Conservation (phyloP, 2,797 vertebrate species). For the Salmo trutta region DNA sequence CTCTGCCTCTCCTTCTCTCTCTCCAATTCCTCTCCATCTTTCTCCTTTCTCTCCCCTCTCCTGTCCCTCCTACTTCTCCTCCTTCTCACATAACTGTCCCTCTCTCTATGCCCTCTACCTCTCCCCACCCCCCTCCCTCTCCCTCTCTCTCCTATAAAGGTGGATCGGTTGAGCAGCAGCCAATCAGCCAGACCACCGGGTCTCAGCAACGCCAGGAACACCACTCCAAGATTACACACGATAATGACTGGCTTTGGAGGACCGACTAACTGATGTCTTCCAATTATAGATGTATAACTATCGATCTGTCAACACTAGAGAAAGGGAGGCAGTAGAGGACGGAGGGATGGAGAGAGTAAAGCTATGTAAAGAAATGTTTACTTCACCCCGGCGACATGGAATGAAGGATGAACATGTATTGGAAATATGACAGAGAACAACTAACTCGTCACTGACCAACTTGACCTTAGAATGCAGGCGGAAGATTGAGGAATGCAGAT, state of each 20-base stretch:
- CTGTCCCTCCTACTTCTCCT: neutral
- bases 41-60: neutral
- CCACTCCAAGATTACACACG: conserved; percentile 81
- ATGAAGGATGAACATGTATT: neutral
- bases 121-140: neutral
- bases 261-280: conserved; percentile 74
- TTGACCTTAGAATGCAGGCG: too few relatives aligned
- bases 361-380: conserved; percentile 6
- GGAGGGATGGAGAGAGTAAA: neutral
- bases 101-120: neutral
- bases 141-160: neutral
- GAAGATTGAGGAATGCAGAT: neutral
- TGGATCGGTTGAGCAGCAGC: conserved; percentile 1
- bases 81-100: neutral
- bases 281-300: conserved; percentile 80
- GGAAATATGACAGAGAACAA: neutral
- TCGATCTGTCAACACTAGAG: conserved; percentile 74
- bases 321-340: conserved; percentile 16
- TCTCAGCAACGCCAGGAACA: conserved; percentile 60
- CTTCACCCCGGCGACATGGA: neutral
- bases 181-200: conserved; percentile 63
- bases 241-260: conserved; percentile 81
- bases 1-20: neutral
- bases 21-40: neutral
- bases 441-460: neutral